A percentile compares a stretch with the other conserved stretches of the same genome.
Conservation (phyloP, 2,888 invertebrate genomes). For the Helicoverpa assulta region DNA sequence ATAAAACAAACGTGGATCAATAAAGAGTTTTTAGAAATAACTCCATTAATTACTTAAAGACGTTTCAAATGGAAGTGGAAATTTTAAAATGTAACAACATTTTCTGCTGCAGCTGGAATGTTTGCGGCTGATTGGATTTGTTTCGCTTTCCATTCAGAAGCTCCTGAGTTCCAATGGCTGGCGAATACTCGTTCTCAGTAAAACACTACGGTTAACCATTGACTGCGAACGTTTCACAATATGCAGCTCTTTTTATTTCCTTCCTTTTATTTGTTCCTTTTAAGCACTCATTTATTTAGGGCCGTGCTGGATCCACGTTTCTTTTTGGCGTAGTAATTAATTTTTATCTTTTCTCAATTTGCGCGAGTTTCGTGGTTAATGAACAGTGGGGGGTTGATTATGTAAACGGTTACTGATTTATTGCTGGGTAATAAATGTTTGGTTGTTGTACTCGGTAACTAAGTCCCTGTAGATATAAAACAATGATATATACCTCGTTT, state of each 20-base stretch:
- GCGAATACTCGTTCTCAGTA: conserved; percentile 72
- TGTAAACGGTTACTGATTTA: conserved; percentile 51
- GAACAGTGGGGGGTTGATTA: conserved; percentile 40
- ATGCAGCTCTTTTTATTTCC: conserved; percentile 74
- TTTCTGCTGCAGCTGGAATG: conserved; percentile 68
- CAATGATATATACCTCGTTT: conserved; percentile 51
- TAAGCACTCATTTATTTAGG: conserved; percentile 75
- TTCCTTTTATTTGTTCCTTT: conserved; percentile 77
- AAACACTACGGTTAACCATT: conserved; percentile 75
- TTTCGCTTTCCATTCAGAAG: conserved; percentile 76
- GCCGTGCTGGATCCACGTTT: conserved; percentile 60
- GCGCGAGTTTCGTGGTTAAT: conserved; percentile 49
- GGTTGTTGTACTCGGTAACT: conserved; percentile 43
- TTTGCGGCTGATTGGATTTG: conserved; percentile 83
- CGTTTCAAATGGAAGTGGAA: conserved; percentile 63
- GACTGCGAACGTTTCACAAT: conserved; percentile 75
- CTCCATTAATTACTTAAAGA: conserved; percentile 62
- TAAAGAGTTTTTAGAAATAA: conserved; percentile 5
- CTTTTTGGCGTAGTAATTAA: conserved; percentile 69
- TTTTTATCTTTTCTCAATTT: conserved; percentile 65
- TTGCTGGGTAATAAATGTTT: conserved; percentile 42
- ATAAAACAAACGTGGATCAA: not conserved
- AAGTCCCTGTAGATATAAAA: conserved; percentile 43
- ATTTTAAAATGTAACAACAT: conserved; percentile 70
- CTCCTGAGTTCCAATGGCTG: conserved; percentile 65